Evolutionary conservation across 2,113 vertebrate species (phyloP).

Genomic region (Synodontis membranacea): DNA sequence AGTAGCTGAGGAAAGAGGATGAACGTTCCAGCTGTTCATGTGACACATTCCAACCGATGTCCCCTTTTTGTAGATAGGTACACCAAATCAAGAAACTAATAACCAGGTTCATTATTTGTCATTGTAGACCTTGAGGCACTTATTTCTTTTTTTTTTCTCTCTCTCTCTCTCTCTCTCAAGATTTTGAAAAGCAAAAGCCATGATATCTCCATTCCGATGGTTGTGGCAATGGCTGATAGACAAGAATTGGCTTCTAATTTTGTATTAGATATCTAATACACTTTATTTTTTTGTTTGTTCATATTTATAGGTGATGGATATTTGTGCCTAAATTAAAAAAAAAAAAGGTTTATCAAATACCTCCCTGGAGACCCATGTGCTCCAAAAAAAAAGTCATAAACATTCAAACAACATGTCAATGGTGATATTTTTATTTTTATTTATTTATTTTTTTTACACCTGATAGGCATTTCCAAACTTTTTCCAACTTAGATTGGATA

Average conservation of each 20-base stretch:
- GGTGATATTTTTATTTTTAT: neutral
- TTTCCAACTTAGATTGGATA: neutral
- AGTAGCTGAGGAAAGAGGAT: slow-evolving; percentile 61
- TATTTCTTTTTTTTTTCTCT: slow-evolving; percentile 11
- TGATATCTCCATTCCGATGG: neutral
- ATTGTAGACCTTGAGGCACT: slow-evolving; percentile 22
- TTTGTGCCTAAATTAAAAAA: neutral
- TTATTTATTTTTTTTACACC: neutral
- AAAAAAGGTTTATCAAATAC: neutral
- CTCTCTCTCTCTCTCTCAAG: no score
- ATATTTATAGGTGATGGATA: slow-evolving; percentile 4
- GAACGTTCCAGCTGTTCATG: slow-evolving; percentile 25
- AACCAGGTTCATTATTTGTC: slow-evolving; percentile 29
- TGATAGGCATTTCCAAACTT: neutral
- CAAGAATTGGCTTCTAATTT: neutral
- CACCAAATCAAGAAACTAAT: slow-evolving; percentile 11
- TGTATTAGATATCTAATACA: neutral
- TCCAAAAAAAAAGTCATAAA: slow-evolving; percentile 18
- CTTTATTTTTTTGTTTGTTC: slow-evolving; percentile 11
- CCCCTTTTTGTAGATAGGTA: slow-evolving; percentile 18
- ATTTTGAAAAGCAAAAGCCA: slow-evolving; percentile 13
- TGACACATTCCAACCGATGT: slow-evolving; percentile 33
- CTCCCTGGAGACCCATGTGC: neutral
- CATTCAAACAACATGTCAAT: neutral
- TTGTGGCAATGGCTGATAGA: neutral